Evolutionary conservation across 2,888 invertebrate species (phyloP).

Genomic region (Tenodera sinensis): DNA sequence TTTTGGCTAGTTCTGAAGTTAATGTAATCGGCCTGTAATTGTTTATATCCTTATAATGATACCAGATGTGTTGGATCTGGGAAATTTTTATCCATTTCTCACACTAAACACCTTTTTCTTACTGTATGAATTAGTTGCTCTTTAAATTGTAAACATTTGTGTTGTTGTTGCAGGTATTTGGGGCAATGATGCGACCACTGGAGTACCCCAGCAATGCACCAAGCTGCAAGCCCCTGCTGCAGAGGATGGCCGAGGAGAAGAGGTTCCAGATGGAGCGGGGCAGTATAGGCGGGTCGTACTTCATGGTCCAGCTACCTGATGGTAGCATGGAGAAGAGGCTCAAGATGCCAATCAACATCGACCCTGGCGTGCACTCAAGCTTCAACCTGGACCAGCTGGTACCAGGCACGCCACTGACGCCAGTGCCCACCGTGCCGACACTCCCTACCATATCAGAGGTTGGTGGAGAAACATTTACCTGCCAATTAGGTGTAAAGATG

Average conservation of each 20-base stretch:
- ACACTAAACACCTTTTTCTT: no score
- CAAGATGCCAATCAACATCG: conserved; percentile 87
- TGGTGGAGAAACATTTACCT: background rate
- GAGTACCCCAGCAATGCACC: conserved; percentile 65
- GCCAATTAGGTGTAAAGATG: background rate
- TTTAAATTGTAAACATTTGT: background rate
- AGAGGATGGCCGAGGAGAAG: conserved; percentile 91
- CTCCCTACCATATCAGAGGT: conserved; percentile 88
- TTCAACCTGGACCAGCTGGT: conserved; percentile 81
- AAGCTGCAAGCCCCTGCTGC: conserved; percentile 77
- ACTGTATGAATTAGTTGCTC: no score
- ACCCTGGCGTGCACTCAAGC: conserved; percentile 91
- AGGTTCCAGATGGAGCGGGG: conserved; percentile 86
- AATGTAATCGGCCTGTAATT: no score
- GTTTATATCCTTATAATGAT: no score
- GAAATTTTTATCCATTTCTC: no score
- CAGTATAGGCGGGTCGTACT: conserved; percentile 82
- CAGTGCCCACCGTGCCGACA: conserved; percentile 79
- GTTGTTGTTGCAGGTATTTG: conserved; percentile 54
- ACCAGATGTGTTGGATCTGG: no score
- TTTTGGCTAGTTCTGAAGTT: no score
- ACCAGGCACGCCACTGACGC: conserved; percentile 68
- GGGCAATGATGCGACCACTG: conserved; percentile 75
- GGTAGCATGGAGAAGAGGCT: conserved; percentile 85
- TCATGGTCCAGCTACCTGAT: conserved; percentile 83